Conservation (phyloP, 2,888 invertebrate species). For the Melanargia galathea region DNA sequence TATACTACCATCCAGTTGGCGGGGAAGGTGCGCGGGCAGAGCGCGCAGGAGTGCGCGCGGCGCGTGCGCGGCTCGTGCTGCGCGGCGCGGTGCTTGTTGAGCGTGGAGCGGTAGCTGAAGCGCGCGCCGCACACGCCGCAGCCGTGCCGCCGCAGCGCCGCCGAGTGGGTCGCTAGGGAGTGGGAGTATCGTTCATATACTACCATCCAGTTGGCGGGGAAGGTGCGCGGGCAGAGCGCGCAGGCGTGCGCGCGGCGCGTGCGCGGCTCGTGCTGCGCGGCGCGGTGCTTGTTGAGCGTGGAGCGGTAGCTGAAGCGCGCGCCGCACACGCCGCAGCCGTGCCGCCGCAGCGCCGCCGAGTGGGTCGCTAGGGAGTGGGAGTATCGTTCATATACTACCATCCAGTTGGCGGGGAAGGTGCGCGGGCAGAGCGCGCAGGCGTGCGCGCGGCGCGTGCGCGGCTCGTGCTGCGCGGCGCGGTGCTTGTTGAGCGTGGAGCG, state of each 20-base stretch:
- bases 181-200: too few relatives aligned
- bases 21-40: slow-evolving; percentile 53
- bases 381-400: too few relatives aligned
- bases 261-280: slow-evolving; percentile 51
- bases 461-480: slow-evolving; percentile 50
- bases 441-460: slow-evolving; percentile 50
- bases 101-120: slow-evolving; percentile 70
- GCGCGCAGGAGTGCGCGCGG: slow-evolving; percentile 51
- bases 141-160: slow-evolving; percentile 56
- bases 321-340: slow-evolving; percentile 60
- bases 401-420: slow-evolving; percentile 53
- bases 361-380: slow-evolving; percentile 57
- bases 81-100: slow-evolving; percentile 62
- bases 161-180: slow-evolving; percentile 63
- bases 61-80: slow-evolving; percentile 53
- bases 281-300: slow-evolving; percentile 67
- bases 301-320: slow-evolving; percentile 67
- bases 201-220: too few relatives aligned
- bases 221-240: slow-evolving; percentile 51
- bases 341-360: slow-evolving; percentile 58
- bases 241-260: slow-evolving; percentile 53
- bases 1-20: too few relatives aligned
- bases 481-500: slow-evolving; percentile 72
- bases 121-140: slow-evolving; percentile 58
- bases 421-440: slow-evolving; percentile 54